Evolutionary conservation across 2,888 invertebrate species (phyloP).

Genomic region (Ceraclea dissimilis): DNA sequence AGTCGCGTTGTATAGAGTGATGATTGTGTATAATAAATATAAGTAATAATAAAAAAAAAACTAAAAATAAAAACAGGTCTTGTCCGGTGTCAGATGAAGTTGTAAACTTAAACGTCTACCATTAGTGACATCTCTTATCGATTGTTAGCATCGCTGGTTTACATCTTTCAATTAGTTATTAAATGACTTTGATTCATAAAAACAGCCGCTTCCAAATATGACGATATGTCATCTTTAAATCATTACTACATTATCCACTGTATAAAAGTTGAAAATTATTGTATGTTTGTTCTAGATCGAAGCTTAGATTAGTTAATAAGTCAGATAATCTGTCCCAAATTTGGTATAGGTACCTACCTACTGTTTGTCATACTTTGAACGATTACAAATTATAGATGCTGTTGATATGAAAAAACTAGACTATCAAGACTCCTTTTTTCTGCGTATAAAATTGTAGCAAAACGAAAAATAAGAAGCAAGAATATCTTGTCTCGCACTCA

Average conservation of each 20-base stretch:
- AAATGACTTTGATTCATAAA: slow-evolving; percentile 22
- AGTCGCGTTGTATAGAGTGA: neutral
- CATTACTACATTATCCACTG: neutral
- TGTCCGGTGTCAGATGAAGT: slow-evolving; percentile 25
- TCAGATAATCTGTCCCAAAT: too few species aligned
- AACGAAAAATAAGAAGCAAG: too few species aligned
- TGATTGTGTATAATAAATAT: neutral
- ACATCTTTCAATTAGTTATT: slow-evolving; percentile 24
- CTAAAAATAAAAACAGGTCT: slow-evolving; percentile 19
- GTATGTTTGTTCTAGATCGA: too few species aligned
- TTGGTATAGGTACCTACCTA: too few species aligned
- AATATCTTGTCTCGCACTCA: too few species aligned
- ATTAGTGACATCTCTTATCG: slow-evolving; percentile 27
- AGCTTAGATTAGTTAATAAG: too few species aligned
- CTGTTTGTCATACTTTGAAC: too few species aligned
- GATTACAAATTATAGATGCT: too few species aligned
- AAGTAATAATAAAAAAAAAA: neutral
- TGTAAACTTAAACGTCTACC: slow-evolving; percentile 26
- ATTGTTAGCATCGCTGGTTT: slow-evolving; percentile 21
- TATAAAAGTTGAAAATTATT: too few species aligned
- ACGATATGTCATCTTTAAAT: slow-evolving; percentile 19
- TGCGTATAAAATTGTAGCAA: too few species aligned
- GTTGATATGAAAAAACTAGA: too few species aligned
- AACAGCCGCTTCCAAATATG: slow-evolving; percentile 18
- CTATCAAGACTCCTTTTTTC: too few species aligned